Percentiles rank a stretch among this genome's conserved stretches.
Evolutionary conservation across 2,797 vertebrate genomes (phyloP).

Genomic region (Falco peregrinus): DNA sequence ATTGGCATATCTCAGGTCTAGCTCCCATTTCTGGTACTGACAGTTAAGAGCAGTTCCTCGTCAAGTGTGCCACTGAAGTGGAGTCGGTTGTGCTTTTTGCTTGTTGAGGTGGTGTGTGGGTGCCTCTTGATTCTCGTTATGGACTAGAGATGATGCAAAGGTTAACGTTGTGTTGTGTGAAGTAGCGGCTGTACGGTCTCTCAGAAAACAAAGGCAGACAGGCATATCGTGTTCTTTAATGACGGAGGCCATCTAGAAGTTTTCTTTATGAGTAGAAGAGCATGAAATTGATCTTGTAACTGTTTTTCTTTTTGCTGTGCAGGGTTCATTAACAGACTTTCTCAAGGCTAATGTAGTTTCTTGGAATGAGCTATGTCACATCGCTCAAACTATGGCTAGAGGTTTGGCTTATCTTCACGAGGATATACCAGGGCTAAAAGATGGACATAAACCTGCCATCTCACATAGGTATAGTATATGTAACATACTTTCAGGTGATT

Average conservation of each 20-base stretch:
- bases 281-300: neutral
- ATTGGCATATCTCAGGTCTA: too few species aligned
- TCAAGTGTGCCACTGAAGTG: accelerated
- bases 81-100: accelerated
- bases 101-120: neutral
- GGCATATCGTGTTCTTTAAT: accelerated
- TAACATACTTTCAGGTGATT: too few species aligned
- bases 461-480: conserved; percentile 85
- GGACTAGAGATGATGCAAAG: neutral
- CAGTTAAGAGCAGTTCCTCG: neutral
- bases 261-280: neutral
- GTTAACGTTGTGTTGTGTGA: neutral
- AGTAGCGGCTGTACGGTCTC: too few species aligned
- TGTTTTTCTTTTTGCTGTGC: neutral
- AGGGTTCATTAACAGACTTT: conserved; percentile 95
- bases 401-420: conserved; percentile 95
- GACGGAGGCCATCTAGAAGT: neutral
- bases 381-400: conserved; percentile 88
- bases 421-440: conserved; percentile 93
- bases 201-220: neutral
- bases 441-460: conserved; percentile 93
- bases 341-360: conserved; percentile 95
- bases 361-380: conserved; percentile 95
- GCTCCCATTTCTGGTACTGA: neutral
- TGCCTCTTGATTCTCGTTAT: accelerated